These are phyloP conservation scores for human (Homo sapiens) DNA, from an alignment of 2,113 vertebrate species.

Conservation along the genomic window GRCh38 chr19:38117001-38117500, in stretches of 20 bases:
- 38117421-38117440: no score
- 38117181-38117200: background rate
- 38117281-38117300: background rate
- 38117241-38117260: background rate
- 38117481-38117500: no score
- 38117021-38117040: background rate
- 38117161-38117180: background rate
- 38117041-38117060: background rate
- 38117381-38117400: no score
- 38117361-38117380: no score
- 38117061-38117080: background rate
- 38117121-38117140: background rate
- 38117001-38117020: background rate
- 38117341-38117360: no score
- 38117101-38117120: background rate
- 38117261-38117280: background rate
- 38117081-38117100: accelerated
- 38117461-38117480: no score
- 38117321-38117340: background rate
- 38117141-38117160: background rate
- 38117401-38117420: no score
- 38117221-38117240: background rate
- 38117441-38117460: no score
- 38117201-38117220: background rate
- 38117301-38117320: background rate